These are phyloP conservation scores for Chondrilla cf. caribensis DNA, from an alignment of 37 sponge, comb jelly and placozoan genomes.

Conservation along the genomic window DNA sequence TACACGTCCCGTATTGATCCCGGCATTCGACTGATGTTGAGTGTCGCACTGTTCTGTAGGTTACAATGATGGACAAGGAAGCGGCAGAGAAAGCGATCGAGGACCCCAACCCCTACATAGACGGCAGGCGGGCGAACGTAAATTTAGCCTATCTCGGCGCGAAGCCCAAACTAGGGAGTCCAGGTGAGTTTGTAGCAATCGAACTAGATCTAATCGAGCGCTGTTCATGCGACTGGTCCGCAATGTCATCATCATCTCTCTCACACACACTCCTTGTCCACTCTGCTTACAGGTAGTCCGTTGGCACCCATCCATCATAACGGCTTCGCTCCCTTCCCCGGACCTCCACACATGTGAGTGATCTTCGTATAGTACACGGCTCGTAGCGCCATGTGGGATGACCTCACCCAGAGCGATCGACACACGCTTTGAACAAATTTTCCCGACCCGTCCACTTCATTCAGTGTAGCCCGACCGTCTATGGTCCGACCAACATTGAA, in stretches of 20 bases:
- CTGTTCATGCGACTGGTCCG: not conserved
- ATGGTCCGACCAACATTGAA: too few relatives aligned
- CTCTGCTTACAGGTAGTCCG: constrained; percentile 26
- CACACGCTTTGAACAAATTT: too few relatives aligned
- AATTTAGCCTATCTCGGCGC: constrained; percentile 92
- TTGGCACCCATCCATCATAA: not conserved
- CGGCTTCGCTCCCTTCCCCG: constrained; percentile 10
- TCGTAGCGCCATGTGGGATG: too few relatives aligned
- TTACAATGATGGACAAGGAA: constrained; percentile 85
- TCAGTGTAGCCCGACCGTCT: too few relatives aligned
- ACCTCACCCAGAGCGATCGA: too few relatives aligned
- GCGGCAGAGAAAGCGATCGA: constrained; percentile 85
- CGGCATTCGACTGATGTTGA: too few relatives aligned
- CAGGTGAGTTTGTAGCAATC: too few relatives aligned
- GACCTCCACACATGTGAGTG: not conserved
- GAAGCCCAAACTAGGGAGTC: constrained; percentile 65
- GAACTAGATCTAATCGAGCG: too few relatives aligned
- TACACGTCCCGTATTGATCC: too few relatives aligned
- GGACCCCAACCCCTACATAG: constrained; percentile 79
- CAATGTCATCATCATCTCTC: not conserved
- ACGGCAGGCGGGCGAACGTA: constrained; percentile 91
- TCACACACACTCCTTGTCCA: not conserved
- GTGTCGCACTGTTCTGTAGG: constrained; percentile 62
- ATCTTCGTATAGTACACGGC: too few relatives aligned
- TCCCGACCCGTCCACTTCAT: too few relatives aligned